Evolutionary conservation across 2,113 vertebrate species (phyloP), one percentile per base, ranked within the genome.

Genomic region (Holacanthus passer): DNA sequence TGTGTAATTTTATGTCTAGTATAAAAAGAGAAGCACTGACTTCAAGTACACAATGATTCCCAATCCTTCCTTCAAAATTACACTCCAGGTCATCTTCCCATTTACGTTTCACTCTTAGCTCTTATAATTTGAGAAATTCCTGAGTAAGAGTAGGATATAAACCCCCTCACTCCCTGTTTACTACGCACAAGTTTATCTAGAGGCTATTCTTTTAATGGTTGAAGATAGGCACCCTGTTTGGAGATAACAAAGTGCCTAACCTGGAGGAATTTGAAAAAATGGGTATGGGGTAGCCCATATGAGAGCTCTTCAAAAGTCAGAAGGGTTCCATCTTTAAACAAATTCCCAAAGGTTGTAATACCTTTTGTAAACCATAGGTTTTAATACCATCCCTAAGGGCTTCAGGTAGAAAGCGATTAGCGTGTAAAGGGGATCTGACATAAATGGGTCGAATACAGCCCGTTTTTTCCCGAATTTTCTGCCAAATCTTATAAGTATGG

Each of bases 261-360:
- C 62, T 43, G 62, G 37, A 64, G 62, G 41, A 47, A 47, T 47
- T 66, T 66, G 9, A 66, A 66, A 29, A 47, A 66, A 13, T 47
- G 39, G 3, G 4, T 27, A 9, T 10, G 4, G 41, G 47, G 65
- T 50, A 68, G 31, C 11, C 65, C 19, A 13, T 35, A 22, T 27
- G 65, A 35, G 20, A 68, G 19, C 16, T n/a, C 19, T 50, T 48
- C 45, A 41, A 69, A 52, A 69, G 19, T 32, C 27, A 31, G 64
- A 31, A 48, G 64, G 16, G 24, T 31, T 67, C 9, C 43, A 45
- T 45, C 43, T 45, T 45, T 45, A 12, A 41, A 41, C 39, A 41
- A 41, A 41, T 41, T 41, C 39, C 43, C 43, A 45, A 41, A 41
- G 12, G 39, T 41, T 45, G 13, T 16, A 16, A 16, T 16, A 45